These are phyloP conservation scores for Trematomus bernacchii DNA, from an alignment of 2,797 vertebrate species.

Conservation along the genomic window DNA sequence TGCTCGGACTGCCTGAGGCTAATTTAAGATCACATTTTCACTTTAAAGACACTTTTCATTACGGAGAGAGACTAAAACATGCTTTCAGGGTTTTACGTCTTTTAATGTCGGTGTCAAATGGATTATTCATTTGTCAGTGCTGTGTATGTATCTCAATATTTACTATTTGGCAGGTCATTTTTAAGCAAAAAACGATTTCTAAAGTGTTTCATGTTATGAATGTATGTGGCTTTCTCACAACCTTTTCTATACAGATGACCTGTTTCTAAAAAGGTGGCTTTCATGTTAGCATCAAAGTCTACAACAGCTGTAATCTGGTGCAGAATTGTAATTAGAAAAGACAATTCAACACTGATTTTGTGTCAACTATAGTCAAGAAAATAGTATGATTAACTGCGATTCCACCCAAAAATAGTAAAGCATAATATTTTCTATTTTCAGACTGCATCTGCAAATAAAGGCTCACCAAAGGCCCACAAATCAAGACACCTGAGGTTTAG, in stretches of 20 bases:
- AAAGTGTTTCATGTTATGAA: neutral
- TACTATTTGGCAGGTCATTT: neutral
- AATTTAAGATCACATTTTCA: constrained; percentile 18
- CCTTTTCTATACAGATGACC: neutral
- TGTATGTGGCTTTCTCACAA: neutral
- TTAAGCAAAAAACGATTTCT: neutral
- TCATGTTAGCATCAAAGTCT: neutral
- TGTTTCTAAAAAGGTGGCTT: neutral
- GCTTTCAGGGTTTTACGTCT: neutral
- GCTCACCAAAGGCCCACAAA: neutral
- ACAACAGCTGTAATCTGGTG: neutral
- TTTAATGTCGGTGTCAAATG: neutral
- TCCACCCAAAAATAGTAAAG: neutral
- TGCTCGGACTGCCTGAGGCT: neutral
- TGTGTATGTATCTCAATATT: neutral
- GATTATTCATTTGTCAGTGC: neutral
- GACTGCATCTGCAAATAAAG: neutral
- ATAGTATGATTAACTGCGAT: neutral
- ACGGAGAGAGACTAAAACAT: neutral
- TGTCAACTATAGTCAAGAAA: neutral
- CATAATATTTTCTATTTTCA: neutral
- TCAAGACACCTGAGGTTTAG: neutral
- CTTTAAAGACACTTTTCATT: neutral
- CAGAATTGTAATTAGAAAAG: neutral
- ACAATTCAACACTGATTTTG: neutral